phyloP scores from a whole-genome alignment of 2,888 invertebrate species.

The Tubulanus polymorphus region DNA sequence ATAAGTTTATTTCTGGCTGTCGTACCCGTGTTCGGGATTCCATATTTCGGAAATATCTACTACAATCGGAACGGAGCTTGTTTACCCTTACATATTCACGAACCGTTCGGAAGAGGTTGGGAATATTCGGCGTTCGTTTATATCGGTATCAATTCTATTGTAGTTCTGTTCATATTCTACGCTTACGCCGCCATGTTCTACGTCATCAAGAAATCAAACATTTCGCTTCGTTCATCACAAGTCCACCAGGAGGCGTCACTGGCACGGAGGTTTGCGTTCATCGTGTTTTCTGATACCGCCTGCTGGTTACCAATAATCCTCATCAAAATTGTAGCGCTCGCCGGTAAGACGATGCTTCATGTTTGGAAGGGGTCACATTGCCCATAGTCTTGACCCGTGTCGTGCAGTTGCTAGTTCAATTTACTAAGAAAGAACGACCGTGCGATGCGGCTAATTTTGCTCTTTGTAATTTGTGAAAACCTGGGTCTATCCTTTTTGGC shows the following conservation, averaged over 20 bases:
- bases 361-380: no score
- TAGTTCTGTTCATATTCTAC: slow-evolving; percentile 24
- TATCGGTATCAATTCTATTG: slow-evolving; percentile 24
- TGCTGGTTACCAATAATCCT: slow-evolving; percentile 30
- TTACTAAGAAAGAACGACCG: no score
- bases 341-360: no score
- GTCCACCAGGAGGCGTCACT: slow-evolving; percentile 23
- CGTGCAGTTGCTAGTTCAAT: no score
- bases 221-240: slow-evolving; percentile 21
- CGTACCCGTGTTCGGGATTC: slow-evolving; percentile 20
- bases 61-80: slow-evolving; percentile 29
- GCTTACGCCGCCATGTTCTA: slow-evolving; percentile 27
- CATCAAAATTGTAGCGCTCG: slow-evolving; percentile 24
- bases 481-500: no score
- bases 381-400: no score
- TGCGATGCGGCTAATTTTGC: no score
- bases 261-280: slow-evolving; percentile 25
- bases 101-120: slow-evolving; percentile 23
- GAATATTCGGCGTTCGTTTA: slow-evolving; percentile 28
- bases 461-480: no score
- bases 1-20: slow-evolving; percentile 20
- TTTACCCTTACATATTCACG: slow-evolving; percentile 25
- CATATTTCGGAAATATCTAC: slow-evolving; percentile 24
- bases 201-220: slow-evolving; percentile 21
- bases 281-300: slow-evolving; percentile 26